phyloP scores from a whole-genome alignment of 2,113 vertebrate genomes.

The Osmerus mordax region DNA sequence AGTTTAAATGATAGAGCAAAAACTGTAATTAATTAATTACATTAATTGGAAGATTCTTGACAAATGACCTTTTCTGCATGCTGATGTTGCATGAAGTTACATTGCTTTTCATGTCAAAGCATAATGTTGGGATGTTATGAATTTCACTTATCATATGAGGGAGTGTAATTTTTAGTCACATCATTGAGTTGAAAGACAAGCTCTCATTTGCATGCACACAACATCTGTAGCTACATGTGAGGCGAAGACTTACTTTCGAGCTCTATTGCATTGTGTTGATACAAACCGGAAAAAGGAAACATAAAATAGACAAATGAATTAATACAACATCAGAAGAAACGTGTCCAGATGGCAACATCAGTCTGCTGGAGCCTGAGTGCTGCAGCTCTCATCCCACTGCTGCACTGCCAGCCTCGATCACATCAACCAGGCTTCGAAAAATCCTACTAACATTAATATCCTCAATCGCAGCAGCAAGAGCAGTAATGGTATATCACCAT shows the following conservation, averaged over 20 bases:
- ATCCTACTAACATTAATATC: too few species aligned
- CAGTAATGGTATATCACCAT: too few species aligned
- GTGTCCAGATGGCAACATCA: conserved; percentile 59
- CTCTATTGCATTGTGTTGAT: conserved; percentile 99
- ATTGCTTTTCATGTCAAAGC: conserved; percentile 1
- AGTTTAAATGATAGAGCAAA: conserved; percentile 7
- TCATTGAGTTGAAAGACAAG: conserved; percentile 85
- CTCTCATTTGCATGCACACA: conserved; percentile 93
- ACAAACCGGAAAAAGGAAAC: conserved; percentile 85
- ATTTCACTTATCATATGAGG: conserved; percentile 99
- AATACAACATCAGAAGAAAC: conserved; percentile 70
- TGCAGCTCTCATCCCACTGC: conserved; percentile 44
- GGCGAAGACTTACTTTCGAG: conserved; percentile 99
- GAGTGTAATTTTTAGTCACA: conserved; percentile 87
- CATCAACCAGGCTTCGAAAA: not conserved
- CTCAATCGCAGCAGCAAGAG: too few species aligned
- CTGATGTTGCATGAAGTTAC: conserved; percentile 12
- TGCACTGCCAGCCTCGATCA: not conserved
- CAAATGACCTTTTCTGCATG: not conserved
- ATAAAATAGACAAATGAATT: conserved; percentile 80
- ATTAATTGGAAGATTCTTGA: conserved; percentile 13
- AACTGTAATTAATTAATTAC: not conserved
- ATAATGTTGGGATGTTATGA: conserved; percentile 68
- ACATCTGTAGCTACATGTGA: conserved; percentile 76
- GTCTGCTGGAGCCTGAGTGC: conserved; percentile 45